These are phyloP conservation scores for Aplochiton taeniatus DNA, from an alignment of 2,797 vertebrate species.

Conservation along the genomic window DNA sequence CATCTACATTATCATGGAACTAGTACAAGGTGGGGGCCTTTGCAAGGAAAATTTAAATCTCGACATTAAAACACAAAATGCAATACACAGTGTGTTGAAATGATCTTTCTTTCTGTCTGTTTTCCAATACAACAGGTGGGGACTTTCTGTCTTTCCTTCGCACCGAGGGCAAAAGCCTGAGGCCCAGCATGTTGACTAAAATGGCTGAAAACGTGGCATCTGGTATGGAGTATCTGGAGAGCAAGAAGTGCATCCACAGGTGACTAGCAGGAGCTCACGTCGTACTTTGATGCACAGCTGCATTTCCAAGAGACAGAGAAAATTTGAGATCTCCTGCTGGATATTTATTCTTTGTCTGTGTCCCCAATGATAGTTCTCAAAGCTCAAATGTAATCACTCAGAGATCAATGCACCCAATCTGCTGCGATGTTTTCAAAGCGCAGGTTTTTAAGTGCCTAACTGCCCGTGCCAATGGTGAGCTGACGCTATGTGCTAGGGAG, in stretches of 20 bases:
- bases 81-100: not conserved
- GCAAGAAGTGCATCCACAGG: conserved; percentile 95
- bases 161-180: conserved; percentile 75
- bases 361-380: too few relatives aligned
- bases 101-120: not conserved
- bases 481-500: too few relatives aligned
- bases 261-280: conserved; percentile 40
- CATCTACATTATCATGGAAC: conserved; percentile 97
- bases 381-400: too few relatives aligned
- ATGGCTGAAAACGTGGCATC: conserved; percentile 89
- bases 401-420: too few relatives aligned
- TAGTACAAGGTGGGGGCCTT: conserved; percentile 83
- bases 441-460: too few relatives aligned
- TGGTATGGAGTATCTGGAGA: conserved; percentile 94
- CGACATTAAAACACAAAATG: not conserved
- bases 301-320: too few relatives aligned
- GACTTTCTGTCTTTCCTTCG: conserved; percentile 93
- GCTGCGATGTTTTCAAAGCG: too few relatives aligned
- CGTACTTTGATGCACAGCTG: too few relatives aligned
- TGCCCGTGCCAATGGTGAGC: too few relatives aligned
- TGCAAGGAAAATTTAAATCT: not conserved
- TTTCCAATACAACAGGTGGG: conserved; percentile 76
- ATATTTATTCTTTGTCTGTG: too few relatives aligned
- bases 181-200: conserved; percentile 80
- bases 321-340: too few relatives aligned